phyloP scores from a whole-genome alignment of 2,113 vertebrate species.

The Lophius piscatorius region DNA sequence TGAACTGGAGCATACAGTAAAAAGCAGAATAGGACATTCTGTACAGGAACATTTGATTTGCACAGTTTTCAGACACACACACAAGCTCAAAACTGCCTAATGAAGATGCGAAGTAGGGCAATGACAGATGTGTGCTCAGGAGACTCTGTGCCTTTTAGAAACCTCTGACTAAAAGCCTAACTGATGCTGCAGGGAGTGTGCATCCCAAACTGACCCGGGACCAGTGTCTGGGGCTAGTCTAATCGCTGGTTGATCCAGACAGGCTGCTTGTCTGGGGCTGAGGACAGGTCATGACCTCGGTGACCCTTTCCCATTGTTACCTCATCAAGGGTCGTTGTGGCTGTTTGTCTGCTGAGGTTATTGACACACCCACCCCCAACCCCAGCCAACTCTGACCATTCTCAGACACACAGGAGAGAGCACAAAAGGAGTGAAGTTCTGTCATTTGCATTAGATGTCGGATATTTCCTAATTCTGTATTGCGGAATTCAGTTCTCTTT shows the following conservation, averaged over 20 bases:
- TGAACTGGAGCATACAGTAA: conserved; percentile 72
- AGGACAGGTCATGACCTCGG: conserved; percentile 70
- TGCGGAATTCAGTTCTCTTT: not conserved
- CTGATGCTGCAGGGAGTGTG: conserved; percentile 15
- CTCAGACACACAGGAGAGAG: conserved; percentile 5
- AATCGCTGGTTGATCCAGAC: conserved; percentile 68
- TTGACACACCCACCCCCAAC: conserved; percentile 40
- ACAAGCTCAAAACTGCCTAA: conserved; percentile 55
- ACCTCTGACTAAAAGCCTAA: conserved; percentile 44
- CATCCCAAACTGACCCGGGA: conserved; percentile 58
- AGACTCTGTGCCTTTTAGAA: conserved; percentile 47
- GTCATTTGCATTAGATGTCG: conserved; percentile 47
- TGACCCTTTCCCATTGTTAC: conserved; percentile 72
- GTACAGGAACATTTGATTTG: conserved; percentile 69
- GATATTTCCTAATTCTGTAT: conserved; percentile 25
- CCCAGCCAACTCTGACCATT: not conserved
- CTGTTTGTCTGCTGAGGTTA: conserved; percentile 73
- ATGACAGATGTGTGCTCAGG: conserved; percentile 53
- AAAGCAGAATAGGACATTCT: conserved; percentile 75
- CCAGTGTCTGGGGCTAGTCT: conserved; percentile 59
- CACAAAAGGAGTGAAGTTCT: conserved; percentile 19
- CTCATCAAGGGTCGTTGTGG: conserved; percentile 71
- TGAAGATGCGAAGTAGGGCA: conserved; percentile 67
- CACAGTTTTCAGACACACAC: conserved; percentile 51
- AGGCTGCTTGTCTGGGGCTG: conserved; percentile 66